Base-by-base conservation (phyloP, 2,113 vertebrate genomes). In the Thymallus thymallus region DNA sequence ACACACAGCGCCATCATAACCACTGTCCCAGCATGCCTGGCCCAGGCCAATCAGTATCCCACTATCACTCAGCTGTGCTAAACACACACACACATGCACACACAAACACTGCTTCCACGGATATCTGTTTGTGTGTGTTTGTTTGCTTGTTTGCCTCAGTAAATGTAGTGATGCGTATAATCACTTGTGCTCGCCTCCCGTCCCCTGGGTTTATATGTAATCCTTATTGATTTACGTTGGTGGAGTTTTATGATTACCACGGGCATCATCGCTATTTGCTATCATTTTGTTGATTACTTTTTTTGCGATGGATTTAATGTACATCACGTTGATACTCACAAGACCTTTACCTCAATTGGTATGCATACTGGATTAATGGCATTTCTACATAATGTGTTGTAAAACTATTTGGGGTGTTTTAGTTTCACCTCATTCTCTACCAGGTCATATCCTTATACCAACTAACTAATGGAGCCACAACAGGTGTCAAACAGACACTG, bases 191-290 rank as follows among this genome's bases (percentile, higher is more conserved):
- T 60, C 60, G 35, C 48, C 29, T 70, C 29, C 20, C 30, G 41
- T 72, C 64, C 66, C 41, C 48, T 77, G 79, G 83, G 79, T 84
- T 84, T 76, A 73, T 77, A 76, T 26, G 51, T 76, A 79, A 79
- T 84, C 74, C 82, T 55, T 75, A 75, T 81, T 76, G 66, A 78
- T 80, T 80, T 71, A 70, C 9, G 7, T 35, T 35, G 29, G 29
- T 56, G 29, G 64, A 16, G 30, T 63, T 72, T 22, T 12, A 45
- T 75, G 18, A 72, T 73, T 69, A 70, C 51, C 51, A 32, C 14
- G 24, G 48, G 48, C 48, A 32, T 46, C 64, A 69, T 64, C 20
- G 56, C 56, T 56, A 32, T 61, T 60, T n/a, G 56, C 56, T 48
- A 32, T 56, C 48, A 68, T 78, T 75, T 73, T n/a, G 26, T 45